Evolutionary conservation across 1,140 invertebrate genomes (phyloP).

Genomic region (Drosophila yakuba): DNA sequence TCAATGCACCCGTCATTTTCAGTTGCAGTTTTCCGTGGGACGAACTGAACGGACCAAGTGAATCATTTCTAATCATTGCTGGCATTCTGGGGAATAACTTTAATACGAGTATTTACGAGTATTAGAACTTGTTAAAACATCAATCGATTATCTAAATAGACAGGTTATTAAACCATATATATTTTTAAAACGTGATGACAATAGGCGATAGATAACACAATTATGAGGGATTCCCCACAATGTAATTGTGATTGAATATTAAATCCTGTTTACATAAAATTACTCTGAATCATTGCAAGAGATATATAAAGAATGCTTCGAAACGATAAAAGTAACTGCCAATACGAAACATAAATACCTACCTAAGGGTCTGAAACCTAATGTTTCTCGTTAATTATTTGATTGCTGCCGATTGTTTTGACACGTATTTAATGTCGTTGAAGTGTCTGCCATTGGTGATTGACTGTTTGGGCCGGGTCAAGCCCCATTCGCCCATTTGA

Average conservation of each 20-base stretch:
- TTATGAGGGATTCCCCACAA: neutral
- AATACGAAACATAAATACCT: neutral
- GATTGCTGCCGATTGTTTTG: conserved; percentile 45
- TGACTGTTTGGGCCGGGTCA: conserved; percentile 18
- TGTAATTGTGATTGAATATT: neutral
- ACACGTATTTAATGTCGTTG: conserved; percentile 41
- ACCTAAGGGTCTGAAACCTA: neutral
- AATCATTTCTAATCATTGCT: conserved; percentile 20
- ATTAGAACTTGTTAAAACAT: neutral
- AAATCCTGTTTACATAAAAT: neutral
- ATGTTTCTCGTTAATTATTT: conserved; percentile 36
- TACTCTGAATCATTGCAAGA: neutral
- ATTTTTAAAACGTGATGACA: too few species aligned
- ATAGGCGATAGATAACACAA: too few species aligned
- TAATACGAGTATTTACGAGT: too few species aligned
- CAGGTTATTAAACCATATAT: too few species aligned
- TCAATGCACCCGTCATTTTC: conserved; percentile 23
- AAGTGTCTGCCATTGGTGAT: conserved; percentile 27
- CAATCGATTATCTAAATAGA: too few species aligned
- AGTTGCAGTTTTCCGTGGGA: conserved; percentile 17
- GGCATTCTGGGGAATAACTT: conserved; percentile 1
- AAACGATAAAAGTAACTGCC: conserved; percentile 6
- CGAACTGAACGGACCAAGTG: conserved; percentile 10
- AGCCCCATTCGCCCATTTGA: conserved; percentile 14
- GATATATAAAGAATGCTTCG: neutral